A percentile compares a stretch with the other conserved stretches of the same genome.
These are phyloP conservation scores for Buathra laborator DNA, from an alignment of 2,888 invertebrate genomes.

Conservation along the genomic window DNA sequence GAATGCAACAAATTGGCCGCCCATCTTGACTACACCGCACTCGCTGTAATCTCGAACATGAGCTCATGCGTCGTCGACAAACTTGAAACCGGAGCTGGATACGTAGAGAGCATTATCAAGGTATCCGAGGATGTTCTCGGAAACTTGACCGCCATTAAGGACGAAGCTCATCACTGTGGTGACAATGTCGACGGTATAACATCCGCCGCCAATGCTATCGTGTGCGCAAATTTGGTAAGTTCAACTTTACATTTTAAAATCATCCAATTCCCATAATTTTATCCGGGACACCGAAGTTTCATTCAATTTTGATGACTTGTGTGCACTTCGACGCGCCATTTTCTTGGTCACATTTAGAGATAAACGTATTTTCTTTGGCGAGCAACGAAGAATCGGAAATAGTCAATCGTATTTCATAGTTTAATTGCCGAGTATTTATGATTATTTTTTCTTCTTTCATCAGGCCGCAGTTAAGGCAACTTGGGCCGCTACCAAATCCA, in stretches of 20 bases:
- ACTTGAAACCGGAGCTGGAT: constrained; percentile 63
- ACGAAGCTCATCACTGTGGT: constrained; percentile 62
- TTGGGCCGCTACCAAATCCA: constrained; percentile 40
- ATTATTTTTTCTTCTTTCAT: not conserved
- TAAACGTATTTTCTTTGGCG: too few relatives aligned
- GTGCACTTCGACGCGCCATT: too few relatives aligned
- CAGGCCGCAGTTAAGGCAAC: constrained; percentile 30
- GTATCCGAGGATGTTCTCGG: constrained; percentile 39
- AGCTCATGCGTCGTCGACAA: constrained; percentile 68
- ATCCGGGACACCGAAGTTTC: not conserved
- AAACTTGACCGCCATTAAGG: constrained; percentile 48
- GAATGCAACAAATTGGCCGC: constrained; percentile 25
- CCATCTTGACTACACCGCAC: constrained; percentile 10
- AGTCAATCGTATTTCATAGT: not conserved
- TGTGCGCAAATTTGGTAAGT: constrained; percentile 72
- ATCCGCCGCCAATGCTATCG: constrained; percentile 56
- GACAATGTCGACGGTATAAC: constrained; percentile 47
- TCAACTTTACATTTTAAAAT: not conserved
- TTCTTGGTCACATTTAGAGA: too few relatives aligned
- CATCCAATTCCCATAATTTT: not conserved
- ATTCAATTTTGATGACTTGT: not conserved
- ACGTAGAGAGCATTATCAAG: constrained; percentile 65
- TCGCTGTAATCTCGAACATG: constrained; percentile 24
- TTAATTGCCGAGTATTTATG: not conserved
- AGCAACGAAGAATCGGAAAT: too few relatives aligned